Conservation (phyloP, 1,140 invertebrate genomes). For the Neuroterus valhalla region DNA sequence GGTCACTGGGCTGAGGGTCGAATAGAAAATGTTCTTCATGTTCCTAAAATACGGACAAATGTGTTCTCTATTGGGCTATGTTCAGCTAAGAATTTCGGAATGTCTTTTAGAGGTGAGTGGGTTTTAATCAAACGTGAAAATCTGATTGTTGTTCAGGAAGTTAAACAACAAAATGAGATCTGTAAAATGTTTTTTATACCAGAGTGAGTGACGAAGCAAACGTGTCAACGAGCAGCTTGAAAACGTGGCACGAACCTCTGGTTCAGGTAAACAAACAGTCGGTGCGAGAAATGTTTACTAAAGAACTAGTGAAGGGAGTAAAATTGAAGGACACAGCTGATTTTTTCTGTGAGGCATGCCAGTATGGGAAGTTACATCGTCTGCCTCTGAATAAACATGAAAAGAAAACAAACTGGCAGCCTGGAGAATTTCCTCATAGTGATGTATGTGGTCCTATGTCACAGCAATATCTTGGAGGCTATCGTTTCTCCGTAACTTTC, state of each 20-base stretch:
- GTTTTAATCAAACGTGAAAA: not conserved
- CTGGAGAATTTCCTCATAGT: too few species aligned
- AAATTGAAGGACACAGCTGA: conserved; percentile 28
- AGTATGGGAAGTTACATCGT: conserved; percentile 60
- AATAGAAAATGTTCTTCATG: conserved; percentile 31
- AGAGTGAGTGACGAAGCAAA: not conserved
- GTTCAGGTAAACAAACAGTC: conserved; percentile 31
- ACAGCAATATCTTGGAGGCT: too few species aligned
- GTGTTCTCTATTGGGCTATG: conserved; percentile 27
- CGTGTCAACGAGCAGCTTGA: not conserved
- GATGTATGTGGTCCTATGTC: too few species aligned
- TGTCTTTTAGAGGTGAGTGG: conserved; percentile 6
- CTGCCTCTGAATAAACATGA: too few species aligned
- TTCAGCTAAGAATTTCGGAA: not conserved
- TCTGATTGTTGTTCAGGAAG: not conserved
- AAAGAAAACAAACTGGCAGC: too few species aligned
- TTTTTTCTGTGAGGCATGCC: conserved; percentile 65
- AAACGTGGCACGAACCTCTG: conserved; percentile 32
- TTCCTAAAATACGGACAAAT: conserved; percentile 28
- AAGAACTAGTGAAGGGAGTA: not conserved
- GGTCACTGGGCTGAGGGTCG: not conserved
- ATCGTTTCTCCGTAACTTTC: too few species aligned
- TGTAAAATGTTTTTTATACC: conserved; percentile 13
- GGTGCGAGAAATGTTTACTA: conserved; percentile 7
- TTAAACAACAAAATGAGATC: conserved; percentile 26